These are phyloP conservation scores for Triplophysa yarkandensis DNA, from an alignment of 2,797 vertebrate genomes.

Conservation along the genomic window DNA sequence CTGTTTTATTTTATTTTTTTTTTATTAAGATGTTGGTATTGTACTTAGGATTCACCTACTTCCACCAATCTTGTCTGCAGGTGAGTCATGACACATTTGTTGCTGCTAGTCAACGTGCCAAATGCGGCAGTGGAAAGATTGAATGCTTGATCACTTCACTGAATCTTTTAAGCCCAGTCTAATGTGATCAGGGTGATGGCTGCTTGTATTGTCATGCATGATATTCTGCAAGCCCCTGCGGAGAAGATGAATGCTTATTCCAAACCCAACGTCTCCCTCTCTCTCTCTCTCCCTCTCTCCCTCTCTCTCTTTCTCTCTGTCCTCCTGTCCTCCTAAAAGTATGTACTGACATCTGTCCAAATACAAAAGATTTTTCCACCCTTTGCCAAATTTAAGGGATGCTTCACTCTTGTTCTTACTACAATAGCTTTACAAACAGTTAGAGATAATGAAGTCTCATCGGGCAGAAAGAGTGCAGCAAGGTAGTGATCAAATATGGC, in stretches of 20 bases:
- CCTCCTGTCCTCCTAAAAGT: slow-evolving; percentile 59
- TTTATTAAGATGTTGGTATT: no score
- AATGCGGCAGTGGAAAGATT: slow-evolving; percentile 43
- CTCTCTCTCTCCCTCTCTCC: not conserved
- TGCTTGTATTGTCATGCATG: slow-evolving; percentile 54
- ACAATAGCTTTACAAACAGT: slow-evolving; percentile 78
- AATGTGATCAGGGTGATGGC: slow-evolving; percentile 50
- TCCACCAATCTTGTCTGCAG: not conserved
- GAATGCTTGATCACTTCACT: slow-evolving; percentile 57
- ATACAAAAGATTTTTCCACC: slow-evolving; percentile 67
- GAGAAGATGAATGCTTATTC: slow-evolving; percentile 56
- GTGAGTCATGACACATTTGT: slow-evolving; percentile 43
- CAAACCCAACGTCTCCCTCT: not conserved
- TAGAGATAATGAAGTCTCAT: slow-evolving; percentile 80
- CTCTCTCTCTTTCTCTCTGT: slow-evolving; percentile 21
- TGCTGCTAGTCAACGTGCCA: slow-evolving; percentile 35
- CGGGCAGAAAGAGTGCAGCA: slow-evolving; percentile 62
- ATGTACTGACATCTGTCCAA: slow-evolving; percentile 68
- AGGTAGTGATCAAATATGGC: slow-evolving; percentile 81
- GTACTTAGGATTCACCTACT: slow-evolving; percentile 7
- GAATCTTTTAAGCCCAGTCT: slow-evolving; percentile 50
- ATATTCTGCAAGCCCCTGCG: slow-evolving; percentile 44
- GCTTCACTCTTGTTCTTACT: slow-evolving; percentile 71
- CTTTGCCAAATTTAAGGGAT: slow-evolving; percentile 69
- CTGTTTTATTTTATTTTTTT: no score